Percentiles rank a stretch among this genome's conserved stretches.
Conservation (phyloP, 2,797 vertebrate species). For the Triplophysa yarkandensis region DNA sequence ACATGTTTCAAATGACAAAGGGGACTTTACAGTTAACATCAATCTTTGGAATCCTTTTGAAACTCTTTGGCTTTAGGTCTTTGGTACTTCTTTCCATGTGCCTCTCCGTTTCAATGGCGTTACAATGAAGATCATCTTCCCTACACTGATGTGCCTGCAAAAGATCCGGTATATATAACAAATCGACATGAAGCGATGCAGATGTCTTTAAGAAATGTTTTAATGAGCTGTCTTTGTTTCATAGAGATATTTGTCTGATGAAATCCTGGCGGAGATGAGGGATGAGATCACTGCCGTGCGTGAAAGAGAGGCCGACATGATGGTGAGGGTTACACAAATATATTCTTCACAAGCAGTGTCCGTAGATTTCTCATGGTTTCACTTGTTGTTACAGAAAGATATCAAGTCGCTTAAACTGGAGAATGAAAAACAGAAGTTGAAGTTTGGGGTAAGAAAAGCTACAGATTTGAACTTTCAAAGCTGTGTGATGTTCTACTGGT, state of each 20-base stretch:
- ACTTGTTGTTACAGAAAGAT: background rate
- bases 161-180: background rate
- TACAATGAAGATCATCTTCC: background rate
- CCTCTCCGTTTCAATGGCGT: background rate
- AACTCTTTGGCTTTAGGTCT: background rate
- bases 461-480: no score
- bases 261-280: background rate
- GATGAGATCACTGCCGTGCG: background rate
- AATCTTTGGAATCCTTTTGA: background rate
- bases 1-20: no score
- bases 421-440: background rate
- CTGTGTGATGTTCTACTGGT: no score
- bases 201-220: background rate
- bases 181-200: background rate
- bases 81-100: background rate
- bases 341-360: no score
- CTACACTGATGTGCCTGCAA: background rate
- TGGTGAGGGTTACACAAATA: background rate
- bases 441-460: background rate
- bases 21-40: no score
- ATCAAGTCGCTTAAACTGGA: background rate
- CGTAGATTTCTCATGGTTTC: no score
- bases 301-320: slow-evolving; percentile 1
- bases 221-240: background rate
- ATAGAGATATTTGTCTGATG: background rate